Evolutionary conservation across 1,140 invertebrate species (phyloP), one percentile per base, ranked within the genome.

Genomic region (Drosophila seguyi): DNA sequence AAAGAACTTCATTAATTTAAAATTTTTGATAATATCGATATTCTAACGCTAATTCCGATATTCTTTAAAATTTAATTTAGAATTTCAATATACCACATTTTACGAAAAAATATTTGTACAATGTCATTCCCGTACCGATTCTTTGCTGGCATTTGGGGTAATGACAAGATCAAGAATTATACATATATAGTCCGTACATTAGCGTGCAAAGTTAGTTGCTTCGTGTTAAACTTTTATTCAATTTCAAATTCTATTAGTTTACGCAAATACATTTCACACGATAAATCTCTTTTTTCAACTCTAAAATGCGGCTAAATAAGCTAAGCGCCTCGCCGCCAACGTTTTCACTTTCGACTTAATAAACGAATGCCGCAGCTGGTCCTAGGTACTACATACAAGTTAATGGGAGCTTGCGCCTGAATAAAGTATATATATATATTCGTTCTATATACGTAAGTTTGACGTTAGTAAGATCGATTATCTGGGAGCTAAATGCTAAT

Each of bases 221-320:
- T 56, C 41, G 66, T 82, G 74, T 84, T 85, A 85, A 79, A 81
- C 76, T 48, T 80, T 71, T 90, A 85, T 90, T 90, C 81, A 90
- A 90, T 74, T 85, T 90, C 85, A 90, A 85, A 60, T 48, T 77
- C 74, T 48, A 77, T 77, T 77, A 79, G 66, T 71, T 77, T 81
- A 55, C 55, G 69, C 77, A 79, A 85, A 81, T 88, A 90, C 85
- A 90, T 47, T 90, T 90, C 50, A 66, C 53, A 75, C 68, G 65
- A 61, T 74, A 53, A 83, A 68, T 75, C 45, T 50, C 50, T 56
- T 39, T 34, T 72, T 73, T 72, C 75, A 90, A 85, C 66, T 81
- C 81, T 59, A 85, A 90, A 90, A 82, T 90, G 81, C 85, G 75
- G 63, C 86, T 90, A 90, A 83, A 58, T 69, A 67, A 77, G 75